Evolutionary conservation across 1,140 invertebrate species (phyloP), one percentile per base, ranked within the genome.

Genomic region (Muscidifurax raptorellus): DNA sequence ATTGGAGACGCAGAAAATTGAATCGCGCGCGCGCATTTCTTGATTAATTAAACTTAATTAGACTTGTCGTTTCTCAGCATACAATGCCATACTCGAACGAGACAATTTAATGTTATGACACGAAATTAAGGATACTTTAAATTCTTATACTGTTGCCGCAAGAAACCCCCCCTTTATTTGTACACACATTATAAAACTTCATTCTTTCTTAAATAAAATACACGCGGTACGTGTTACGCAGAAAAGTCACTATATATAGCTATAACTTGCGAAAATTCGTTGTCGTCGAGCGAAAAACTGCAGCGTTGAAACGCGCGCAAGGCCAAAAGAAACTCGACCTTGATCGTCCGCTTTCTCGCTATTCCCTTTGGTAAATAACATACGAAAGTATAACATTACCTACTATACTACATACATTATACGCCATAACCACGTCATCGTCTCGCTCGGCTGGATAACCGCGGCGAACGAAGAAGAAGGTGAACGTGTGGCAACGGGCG

Each of bases 31-130:
- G 15, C 9, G 27, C 67, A 69, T 69, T 15, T 27, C 67, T 69
- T 69, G 67, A 69, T 69, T 69, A 69, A 69, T 69, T 69, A 69
- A 28, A 27, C 67, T 22, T 69, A 69, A 69, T 69, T 69, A 27
- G 18, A 69, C 67, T 28, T 15, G 12, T 30, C 27, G 25, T 69
- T 18, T 69, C 67, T 30, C 28, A 6, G 52, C 22, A 1, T 7
- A 47, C 52, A 59, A 59, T 59, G 22, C 52, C 44, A 18, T 47
- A 59, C 52, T n/a, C 52, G 18, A 59, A 59, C 52, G 52, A 59
- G 18, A 59, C 52, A 59, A 59, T 59, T 59, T 59, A n/a, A 59
- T n/a, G 52, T 59, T 59, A 59, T n/a, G 44, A 47, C 52, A 59
- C 52, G 52, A 59, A 59, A 59, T n/a, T 6, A 59, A 59, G 52